A percentile compares a stretch with the other conserved stretches of the same genome.
Evolutionary conservation across 2,888 invertebrate genomes (phyloP).

Genomic region (Eupithecia vulgata): DNA sequence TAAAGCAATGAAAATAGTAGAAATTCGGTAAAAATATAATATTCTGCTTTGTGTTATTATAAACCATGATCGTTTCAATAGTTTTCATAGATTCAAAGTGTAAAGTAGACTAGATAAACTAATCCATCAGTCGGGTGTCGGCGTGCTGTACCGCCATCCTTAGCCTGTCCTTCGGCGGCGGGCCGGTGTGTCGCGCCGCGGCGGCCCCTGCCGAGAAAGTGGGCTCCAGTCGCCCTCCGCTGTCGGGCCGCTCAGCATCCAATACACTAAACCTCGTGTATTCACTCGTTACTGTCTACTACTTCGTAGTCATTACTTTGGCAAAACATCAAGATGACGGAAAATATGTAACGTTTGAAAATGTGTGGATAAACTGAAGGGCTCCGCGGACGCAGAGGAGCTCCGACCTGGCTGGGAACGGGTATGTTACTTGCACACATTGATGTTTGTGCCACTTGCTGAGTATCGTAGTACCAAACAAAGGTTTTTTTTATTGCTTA

Average conservation of each 20-base stretch:
- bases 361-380: background rate
- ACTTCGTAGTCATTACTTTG: background rate
- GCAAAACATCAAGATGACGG: background rate
- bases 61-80: no score
- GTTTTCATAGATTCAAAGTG: no score
- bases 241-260: background rate
- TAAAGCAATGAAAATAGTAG: no score
- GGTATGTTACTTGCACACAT: background rate
- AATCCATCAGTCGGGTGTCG: background rate
- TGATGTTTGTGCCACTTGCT: background rate
- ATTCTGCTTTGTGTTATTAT: no score
- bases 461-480: background rate
- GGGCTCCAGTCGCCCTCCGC: background rate
- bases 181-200: background rate
- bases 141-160: background rate
- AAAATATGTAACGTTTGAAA: background rate
- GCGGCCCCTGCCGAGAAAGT: background rate
- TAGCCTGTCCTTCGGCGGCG: background rate
- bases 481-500: background rate
- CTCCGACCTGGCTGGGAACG: background rate
- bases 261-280: background rate
- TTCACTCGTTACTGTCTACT: background rate
- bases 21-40: no score
- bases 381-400: background rate
- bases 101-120: background rate